Conservation (phyloP, 2,888 invertebrate species). For the Chydorus sphaericus region DNA sequence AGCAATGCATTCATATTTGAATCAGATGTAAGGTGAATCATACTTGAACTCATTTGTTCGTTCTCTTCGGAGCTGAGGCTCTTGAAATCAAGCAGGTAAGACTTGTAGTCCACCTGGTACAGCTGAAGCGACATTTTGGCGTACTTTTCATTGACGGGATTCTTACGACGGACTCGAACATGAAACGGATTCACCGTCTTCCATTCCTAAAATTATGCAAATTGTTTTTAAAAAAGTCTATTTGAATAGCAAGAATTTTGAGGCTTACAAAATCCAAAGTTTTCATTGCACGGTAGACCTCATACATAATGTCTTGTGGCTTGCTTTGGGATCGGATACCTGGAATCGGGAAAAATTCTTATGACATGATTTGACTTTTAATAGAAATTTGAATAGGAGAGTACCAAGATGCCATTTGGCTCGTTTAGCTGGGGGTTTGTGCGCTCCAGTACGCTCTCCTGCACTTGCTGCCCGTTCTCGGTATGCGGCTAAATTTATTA, state of each 20-base stretch:
- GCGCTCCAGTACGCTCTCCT: slow-evolving; percentile 18
- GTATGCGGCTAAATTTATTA: slow-evolving; percentile 5
- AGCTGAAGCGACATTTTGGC: slow-evolving; percentile 97
- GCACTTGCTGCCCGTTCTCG: slow-evolving; percentile 10
- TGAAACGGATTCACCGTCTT: slow-evolving; percentile 94
- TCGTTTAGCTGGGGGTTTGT: slow-evolving; percentile 66
- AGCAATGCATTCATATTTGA: not conserved
- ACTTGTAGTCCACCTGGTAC: slow-evolving; percentile 97
- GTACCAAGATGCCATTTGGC: slow-evolving; percentile 95
- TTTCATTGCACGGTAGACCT: slow-evolving; percentile 98
- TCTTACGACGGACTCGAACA: slow-evolving; percentile 83
- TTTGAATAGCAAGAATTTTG: not conserved
- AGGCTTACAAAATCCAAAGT: slow-evolving; percentile 68
- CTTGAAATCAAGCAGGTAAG: slow-evolving; percentile 94
- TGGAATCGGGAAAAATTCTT: slow-evolving; percentile 17
- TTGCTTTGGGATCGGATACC: slow-evolving; percentile 93
- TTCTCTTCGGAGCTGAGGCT: slow-evolving; percentile 43
- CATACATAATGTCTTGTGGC: slow-evolving; percentile 99
- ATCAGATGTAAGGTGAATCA: not conserved
- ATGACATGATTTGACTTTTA: not conserved
- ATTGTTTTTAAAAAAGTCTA: not conserved
- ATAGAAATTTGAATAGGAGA: slow-evolving; percentile 13
- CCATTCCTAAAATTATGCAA: slow-evolving; percentile 56
- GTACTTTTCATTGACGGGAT: slow-evolving; percentile 62
- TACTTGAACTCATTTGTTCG: slow-evolving; percentile 18